These are phyloP conservation scores for Microchirus variegatus DNA, from an alignment of 2,797 vertebrate species.

Conservation along the genomic window DNA sequence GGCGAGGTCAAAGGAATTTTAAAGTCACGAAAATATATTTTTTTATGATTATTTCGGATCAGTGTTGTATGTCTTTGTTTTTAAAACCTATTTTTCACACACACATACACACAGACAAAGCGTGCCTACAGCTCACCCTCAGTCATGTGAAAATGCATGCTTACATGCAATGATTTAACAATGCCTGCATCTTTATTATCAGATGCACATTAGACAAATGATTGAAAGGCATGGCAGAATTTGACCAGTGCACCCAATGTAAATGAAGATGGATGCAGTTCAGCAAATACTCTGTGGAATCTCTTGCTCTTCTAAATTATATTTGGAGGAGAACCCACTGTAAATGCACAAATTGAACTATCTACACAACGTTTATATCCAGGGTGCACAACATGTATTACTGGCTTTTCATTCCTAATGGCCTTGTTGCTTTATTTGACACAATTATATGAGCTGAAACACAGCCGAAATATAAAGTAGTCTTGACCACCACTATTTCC, in stretches of 20 bases:
- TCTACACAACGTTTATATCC: not conserved
- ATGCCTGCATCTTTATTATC: slow-evolving; percentile 32
- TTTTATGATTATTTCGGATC: slow-evolving; percentile 39
- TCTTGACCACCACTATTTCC: not conserved
- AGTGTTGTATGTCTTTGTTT: slow-evolving; percentile 45
- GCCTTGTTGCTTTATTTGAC: not conserved
- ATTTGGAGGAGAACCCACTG: too few relatives aligned
- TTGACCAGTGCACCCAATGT: too few relatives aligned
- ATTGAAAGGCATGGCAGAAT: too few relatives aligned
- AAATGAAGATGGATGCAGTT: too few relatives aligned
- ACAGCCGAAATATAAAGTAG: not conserved
- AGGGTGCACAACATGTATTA: not conserved
- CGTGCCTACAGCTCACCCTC: slow-evolving; percentile 8
- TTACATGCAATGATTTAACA: slow-evolving; percentile 18
- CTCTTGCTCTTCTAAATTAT: too few relatives aligned
- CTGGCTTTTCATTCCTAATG: not conserved
- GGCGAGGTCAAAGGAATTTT: slow-evolving; percentile 68
- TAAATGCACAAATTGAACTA: too few relatives aligned
- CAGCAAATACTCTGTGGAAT: too few relatives aligned
- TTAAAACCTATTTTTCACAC: slow-evolving; percentile 28
- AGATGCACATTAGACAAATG: too few relatives aligned
- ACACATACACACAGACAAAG: not conserved
- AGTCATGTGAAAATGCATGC: slow-evolving; percentile 11
- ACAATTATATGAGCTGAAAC: not conserved
- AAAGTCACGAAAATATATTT: slow-evolving; percentile 61